A percentile compares a stretch with the other conserved stretches of the same genome.
phyloP scores from a whole-genome alignment of 1,140 invertebrate species.

The Drosophila paulistorum region DNA sequence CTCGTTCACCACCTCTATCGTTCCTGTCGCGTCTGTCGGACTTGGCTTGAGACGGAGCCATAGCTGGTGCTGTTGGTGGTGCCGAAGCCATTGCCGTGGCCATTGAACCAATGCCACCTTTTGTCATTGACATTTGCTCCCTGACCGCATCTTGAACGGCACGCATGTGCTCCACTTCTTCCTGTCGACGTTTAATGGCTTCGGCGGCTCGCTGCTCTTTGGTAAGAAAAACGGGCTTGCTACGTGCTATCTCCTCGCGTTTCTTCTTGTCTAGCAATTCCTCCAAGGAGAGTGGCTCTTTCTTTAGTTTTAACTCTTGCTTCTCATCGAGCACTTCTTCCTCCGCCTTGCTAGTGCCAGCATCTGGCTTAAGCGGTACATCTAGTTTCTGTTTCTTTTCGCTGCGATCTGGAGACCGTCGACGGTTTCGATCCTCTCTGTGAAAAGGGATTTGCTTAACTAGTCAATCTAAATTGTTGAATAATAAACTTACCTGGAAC shows the following conservation, averaged over 20 bases:
- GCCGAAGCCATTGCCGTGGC: conserved; percentile 63
- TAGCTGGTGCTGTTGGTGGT: conserved; percentile 31
- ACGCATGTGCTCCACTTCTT: conserved; percentile 90
- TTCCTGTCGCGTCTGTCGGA: conserved; percentile 49
- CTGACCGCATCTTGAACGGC: conserved; percentile 78
- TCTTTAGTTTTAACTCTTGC: conserved; percentile 83
- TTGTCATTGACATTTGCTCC: conserved; percentile 47
- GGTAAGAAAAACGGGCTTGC: conserved; percentile 98
- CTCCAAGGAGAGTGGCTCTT: conserved; percentile 97
- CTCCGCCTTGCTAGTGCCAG: conserved; percentile 46
- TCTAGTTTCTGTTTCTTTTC: conserved; percentile 63
- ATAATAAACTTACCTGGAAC: conserved; percentile 49
- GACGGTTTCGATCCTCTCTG: conserved; percentile 70
- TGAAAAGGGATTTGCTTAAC: neutral
- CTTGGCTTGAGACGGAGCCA: conserved; percentile 49
- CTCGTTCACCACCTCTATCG: conserved; percentile 41
- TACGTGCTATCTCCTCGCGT: conserved; percentile 95
- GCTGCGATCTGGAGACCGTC: conserved; percentile 70
- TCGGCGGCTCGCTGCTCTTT: conserved; percentile 97
- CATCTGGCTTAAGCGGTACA: neutral
- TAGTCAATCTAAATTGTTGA: neutral
- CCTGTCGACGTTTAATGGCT: conserved; percentile 93
- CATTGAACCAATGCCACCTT: conserved; percentile 33
- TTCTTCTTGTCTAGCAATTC: conserved; percentile 98
- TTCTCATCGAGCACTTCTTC: conserved; percentile 63